Percentiles rank a stretch among this genome's conserved stretches.
These are phyloP conservation scores for Troides aeacus DNA, from an alignment of 2,888 invertebrate species.

Conservation along the genomic window DNA sequence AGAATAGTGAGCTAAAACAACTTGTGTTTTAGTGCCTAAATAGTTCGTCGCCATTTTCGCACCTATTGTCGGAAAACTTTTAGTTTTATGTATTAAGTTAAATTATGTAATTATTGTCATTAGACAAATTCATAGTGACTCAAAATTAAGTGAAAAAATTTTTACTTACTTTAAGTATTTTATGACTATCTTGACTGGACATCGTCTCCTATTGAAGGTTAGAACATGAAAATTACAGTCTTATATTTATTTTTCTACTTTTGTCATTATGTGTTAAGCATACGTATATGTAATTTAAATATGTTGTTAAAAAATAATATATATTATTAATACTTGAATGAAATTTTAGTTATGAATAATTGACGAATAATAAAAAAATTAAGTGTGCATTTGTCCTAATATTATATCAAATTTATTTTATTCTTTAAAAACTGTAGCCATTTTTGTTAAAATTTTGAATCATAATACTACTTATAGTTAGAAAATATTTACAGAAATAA, in stretches of 20 bases:
- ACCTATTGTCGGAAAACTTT: slow-evolving; percentile 40
- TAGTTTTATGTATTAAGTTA: slow-evolving; percentile 26
- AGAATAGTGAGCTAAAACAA: slow-evolving; percentile 18
- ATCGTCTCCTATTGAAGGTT: slow-evolving; percentile 46
- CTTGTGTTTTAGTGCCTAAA: slow-evolving; percentile 29
- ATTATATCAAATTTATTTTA: too few species aligned
- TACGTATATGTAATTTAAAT: neutral
- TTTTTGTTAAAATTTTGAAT: neutral
- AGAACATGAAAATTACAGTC: slow-evolving; percentile 30
- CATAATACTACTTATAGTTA: neutral
- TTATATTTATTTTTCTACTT: slow-evolving; percentile 5
- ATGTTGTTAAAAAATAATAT: neutral
- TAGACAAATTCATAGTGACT: slow-evolving; percentile 15
- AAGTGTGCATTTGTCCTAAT: too few species aligned
- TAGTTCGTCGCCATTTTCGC: slow-evolving; percentile 54
- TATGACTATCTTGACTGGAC: slow-evolving; percentile 44
- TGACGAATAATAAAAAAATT: too few species aligned
- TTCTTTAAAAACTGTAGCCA: too few species aligned
- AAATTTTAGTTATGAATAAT: too few species aligned
- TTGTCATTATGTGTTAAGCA: neutral
- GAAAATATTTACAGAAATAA: too few species aligned
- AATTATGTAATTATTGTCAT: slow-evolving; percentile 20
- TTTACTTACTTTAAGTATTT: slow-evolving; percentile 17
- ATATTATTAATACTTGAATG: neutral
- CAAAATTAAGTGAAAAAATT: slow-evolving; percentile 23